Evolutionary conservation across 1,140 invertebrate genomes (phyloP).

Genomic region (Holotrichia oblita): DNA sequence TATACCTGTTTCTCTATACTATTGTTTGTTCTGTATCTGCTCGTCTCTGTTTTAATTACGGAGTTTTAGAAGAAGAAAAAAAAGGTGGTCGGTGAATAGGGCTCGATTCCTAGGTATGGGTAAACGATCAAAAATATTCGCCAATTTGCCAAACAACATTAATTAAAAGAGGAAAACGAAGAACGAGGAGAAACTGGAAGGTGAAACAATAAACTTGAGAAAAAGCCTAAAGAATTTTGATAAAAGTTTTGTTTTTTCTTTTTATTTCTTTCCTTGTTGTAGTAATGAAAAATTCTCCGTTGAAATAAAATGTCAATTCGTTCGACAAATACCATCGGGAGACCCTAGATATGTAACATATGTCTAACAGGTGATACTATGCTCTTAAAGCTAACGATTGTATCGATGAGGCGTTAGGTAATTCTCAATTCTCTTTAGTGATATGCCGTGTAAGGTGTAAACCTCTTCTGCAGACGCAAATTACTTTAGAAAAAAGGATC

Average conservation of each 20-base stretch:
- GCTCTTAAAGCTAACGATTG: not conserved
- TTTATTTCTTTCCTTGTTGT: not conserved
- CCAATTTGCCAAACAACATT: slow-evolving; percentile 16
- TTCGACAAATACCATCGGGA: not conserved
- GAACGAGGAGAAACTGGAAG: not conserved
- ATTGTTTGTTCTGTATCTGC: not conserved
- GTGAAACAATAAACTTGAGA: not conserved
- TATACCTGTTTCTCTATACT: not conserved
- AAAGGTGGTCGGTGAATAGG: not conserved
- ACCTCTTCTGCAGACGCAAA: not conserved
- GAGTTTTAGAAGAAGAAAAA: not conserved
- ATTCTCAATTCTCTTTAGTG: not conserved
- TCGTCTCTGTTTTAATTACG: not conserved
- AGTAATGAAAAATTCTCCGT: not conserved
- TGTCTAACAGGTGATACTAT: not conserved
- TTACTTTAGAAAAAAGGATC: not conserved
- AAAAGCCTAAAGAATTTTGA: not conserved
- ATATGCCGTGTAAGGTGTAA: not conserved
- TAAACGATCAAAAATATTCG: slow-evolving; percentile 17
- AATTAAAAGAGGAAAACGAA: not conserved
- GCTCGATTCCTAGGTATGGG: not conserved
- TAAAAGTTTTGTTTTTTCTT: not conserved
- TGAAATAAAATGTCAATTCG: not conserved
- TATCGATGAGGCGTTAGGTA: not conserved
- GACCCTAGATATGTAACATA: not conserved